Evolutionary conservation across 2,888 invertebrate genomes (phyloP).

Genomic region (Polydrusus pterygomalis): DNA sequence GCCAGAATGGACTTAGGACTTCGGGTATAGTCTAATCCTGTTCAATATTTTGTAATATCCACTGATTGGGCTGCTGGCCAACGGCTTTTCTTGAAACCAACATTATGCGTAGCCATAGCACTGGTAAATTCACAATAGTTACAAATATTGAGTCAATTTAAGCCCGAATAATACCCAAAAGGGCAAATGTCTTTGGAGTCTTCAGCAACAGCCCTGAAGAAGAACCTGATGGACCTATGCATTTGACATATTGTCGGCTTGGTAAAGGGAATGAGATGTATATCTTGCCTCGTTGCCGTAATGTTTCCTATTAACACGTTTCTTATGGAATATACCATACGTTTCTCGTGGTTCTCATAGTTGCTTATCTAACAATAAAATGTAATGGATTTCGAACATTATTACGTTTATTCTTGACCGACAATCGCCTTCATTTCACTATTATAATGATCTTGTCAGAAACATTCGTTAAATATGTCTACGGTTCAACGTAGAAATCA

Average conservation of each 20-base stretch:
- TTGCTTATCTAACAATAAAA: slow-evolving; percentile 56
- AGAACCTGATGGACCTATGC: too few species aligned
- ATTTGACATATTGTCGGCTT: too few species aligned
- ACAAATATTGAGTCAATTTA: too few species aligned
- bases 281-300: too few species aligned
- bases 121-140: too few species aligned
- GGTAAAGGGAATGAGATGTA: too few species aligned
- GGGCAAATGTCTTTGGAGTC: too few species aligned
- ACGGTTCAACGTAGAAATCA: slow-evolving; percentile 9
- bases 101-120: neutral
- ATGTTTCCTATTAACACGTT: neutral
- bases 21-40: slow-evolving; percentile 27
- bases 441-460: slow-evolving; percentile 57
- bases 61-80: too few species aligned
- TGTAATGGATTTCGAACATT: slow-evolving; percentile 56
- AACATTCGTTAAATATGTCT: slow-evolving; percentile 36
- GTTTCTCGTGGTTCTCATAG: slow-evolving; percentile 13
- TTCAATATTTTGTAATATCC: slow-evolving; percentile 8
- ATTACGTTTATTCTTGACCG: slow-evolving; percentile 60
- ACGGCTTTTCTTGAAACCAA: too few species aligned
- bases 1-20: slow-evolving; percentile 41
- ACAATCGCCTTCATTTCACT: slow-evolving; percentile 59
- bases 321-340: slow-evolving; percentile 25
- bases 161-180: too few species aligned
- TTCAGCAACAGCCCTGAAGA: too few species aligned